A percentile compares a stretch with the other conserved stretches of the same genome.
These are phyloP conservation scores for Haliaeetus leucogaster DNA, from an alignment of 2,113 vertebrate genomes.

Conservation along the genomic window DNA sequence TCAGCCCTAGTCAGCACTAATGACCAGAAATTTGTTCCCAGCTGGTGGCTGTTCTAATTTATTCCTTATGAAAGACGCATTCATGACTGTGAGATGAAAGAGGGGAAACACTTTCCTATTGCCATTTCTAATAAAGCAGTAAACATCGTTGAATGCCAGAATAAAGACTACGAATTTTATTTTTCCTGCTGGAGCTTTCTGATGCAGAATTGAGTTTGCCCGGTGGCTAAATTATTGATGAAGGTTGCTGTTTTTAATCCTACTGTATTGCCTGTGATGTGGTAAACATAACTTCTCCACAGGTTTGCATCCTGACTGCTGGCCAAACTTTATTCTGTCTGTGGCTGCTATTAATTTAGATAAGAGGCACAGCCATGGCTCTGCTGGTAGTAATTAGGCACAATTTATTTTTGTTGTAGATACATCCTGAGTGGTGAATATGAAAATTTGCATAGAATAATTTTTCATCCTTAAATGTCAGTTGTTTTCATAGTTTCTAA, in stretches of 20 bases:
- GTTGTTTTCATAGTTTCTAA: background rate
- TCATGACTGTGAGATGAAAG: background rate
- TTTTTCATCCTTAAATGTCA: constrained; percentile 6
- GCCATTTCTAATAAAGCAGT: background rate
- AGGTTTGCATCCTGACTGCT: background rate
- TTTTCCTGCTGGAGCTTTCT: constrained; percentile 16
- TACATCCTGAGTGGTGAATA: background rate
- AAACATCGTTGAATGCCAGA: background rate
- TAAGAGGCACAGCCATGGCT: background rate
- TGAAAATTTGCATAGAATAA: background rate
- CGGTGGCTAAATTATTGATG: constrained; percentile 52
- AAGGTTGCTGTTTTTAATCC: background rate
- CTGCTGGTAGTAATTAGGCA: background rate
- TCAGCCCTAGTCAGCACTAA: background rate
- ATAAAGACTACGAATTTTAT: background rate
- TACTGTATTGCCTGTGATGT: background rate
- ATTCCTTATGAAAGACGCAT: background rate
- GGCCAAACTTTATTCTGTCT: background rate
- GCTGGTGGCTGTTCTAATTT: background rate
- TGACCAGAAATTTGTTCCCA: background rate
- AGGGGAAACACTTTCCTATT: background rate
- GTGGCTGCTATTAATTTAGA: background rate
- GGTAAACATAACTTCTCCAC: background rate
- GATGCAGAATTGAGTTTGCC: background rate
- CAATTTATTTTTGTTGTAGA: constrained; percentile 7